Conservation (phyloP, 2,113 vertebrate species). For the Otocyon megalotis region DNA sequence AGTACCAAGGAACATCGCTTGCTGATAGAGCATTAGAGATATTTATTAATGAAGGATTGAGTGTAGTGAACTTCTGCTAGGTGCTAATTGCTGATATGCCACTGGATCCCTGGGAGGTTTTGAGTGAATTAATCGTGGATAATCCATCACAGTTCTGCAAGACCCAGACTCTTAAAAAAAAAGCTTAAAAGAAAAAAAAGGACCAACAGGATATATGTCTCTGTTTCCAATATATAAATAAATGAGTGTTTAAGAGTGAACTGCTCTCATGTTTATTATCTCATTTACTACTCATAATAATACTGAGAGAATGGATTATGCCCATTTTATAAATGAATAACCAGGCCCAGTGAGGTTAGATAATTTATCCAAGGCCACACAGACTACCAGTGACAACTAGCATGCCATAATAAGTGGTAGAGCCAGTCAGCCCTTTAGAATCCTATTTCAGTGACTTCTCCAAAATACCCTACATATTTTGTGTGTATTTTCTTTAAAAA, state of each 20-base stretch:
- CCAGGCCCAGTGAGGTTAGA: not conserved
- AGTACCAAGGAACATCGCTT: too few species aligned
- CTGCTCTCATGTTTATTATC: not conserved
- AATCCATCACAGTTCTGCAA: not conserved
- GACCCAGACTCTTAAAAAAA: not conserved
- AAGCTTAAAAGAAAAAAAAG: not conserved
- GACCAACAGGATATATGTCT: not conserved
- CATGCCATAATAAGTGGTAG: not conserved
- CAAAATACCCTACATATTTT: not conserved
- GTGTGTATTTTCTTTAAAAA: too few species aligned
- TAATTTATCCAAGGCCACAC: not conserved
- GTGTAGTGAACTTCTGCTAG: not conserved
- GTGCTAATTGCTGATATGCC: not conserved
- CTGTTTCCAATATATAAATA: not conserved
- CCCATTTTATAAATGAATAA: conserved; percentile 10
- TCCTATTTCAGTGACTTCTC: not conserved
- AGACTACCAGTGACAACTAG: not conserved
- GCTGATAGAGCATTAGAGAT: not conserved
- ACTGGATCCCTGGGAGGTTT: not conserved
- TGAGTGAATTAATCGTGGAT: not conserved
- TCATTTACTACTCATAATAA: not conserved
- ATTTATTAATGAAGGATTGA: not conserved
- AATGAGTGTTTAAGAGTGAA: not conserved
- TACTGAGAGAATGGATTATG: not conserved
- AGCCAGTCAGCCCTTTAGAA: not conserved